Base-by-base conservation (phyloP, 2,113 vertebrate species). In the Antigone vipio region DNA sequence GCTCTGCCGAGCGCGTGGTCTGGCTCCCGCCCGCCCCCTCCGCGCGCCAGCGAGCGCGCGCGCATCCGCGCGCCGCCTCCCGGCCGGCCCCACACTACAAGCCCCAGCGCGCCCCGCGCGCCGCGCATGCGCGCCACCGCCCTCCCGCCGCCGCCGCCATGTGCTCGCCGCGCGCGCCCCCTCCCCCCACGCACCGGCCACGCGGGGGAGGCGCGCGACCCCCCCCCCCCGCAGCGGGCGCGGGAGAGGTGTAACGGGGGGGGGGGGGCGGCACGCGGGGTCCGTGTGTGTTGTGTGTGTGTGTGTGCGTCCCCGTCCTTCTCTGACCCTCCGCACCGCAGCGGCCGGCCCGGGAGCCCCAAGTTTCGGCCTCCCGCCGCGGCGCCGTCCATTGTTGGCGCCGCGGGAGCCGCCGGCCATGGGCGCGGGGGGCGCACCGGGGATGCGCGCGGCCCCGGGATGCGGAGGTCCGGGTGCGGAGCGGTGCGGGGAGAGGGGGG, bases 21-120 rank as follows among this genome's bases (percentile, higher is more conserved):
- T 30, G 21, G 30, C 38, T 40, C 55, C 88, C 66, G 49, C 47
- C 78, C 53, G 40, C 78, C 63, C 50, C 40, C 63, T 45, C 50
- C 50, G 50, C 50, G 76, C 55, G 21, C 58, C 75, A 20, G 56
- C 74, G 45, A 38, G 38, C 38, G 23, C 77, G 50, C 77, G 32
- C 77, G 30, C 60, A 26, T 30, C 30, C 60, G 26, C 35, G 76
- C 56, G 15, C 59, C 80, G 76, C 92, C 68, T 53, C 86, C 92
- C 87, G 78, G 76, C 40, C 81, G 17, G 66, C 47, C 45, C 50
- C 29, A 8, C 81, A 84, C 89, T 94, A 93, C 96, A 96, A 93
- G 42, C 95, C 95, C 88, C 26, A 81, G 60, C 63, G 94, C 95
- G 59, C 85, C 60, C 62, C 82, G 83, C 81, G 68, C 68, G 11